Conservation (phyloP, 1,140 invertebrate species). For the Mizuhopecten yessoensis region DNA sequence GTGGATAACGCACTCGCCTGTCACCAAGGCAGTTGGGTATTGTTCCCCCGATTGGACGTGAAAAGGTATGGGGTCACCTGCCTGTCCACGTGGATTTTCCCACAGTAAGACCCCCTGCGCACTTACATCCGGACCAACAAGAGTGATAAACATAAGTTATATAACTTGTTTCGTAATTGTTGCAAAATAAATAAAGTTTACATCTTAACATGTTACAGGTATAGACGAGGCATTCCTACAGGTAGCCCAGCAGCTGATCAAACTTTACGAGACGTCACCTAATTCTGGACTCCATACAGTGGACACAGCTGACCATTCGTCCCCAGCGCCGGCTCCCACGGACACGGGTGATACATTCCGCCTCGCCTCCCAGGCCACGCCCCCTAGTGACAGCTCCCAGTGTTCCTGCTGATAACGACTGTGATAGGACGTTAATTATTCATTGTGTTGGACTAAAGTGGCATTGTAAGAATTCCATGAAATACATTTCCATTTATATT, state of each 20-base stretch:
- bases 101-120: no score
- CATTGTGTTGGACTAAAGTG: background rate
- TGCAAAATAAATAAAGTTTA: no score
- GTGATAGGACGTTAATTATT: background rate
- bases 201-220: slow-evolving; percentile 78
- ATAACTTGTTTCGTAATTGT: no score
- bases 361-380: slow-evolving; percentile 41
- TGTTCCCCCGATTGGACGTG: no score
- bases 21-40: no score
- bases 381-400: background rate
- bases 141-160: no score
- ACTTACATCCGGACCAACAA: no score
- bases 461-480: background rate
- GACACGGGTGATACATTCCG: background rate
- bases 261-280: slow-evolving; percentile 78
- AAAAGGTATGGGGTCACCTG: no score
- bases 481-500: no score
- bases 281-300: slow-evolving; percentile 72
- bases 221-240: slow-evolving; percentile 81
- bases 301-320: slow-evolving; percentile 43
- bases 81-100: no score
- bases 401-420: slow-evolving; percentile 48
- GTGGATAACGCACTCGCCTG: no score
- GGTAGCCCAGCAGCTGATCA: slow-evolving; percentile 78
- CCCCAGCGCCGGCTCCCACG: background rate